Conservation (phyloP, 2,113 vertebrate genomes). For the Speoplatyrhinus poulsoni region DNA sequence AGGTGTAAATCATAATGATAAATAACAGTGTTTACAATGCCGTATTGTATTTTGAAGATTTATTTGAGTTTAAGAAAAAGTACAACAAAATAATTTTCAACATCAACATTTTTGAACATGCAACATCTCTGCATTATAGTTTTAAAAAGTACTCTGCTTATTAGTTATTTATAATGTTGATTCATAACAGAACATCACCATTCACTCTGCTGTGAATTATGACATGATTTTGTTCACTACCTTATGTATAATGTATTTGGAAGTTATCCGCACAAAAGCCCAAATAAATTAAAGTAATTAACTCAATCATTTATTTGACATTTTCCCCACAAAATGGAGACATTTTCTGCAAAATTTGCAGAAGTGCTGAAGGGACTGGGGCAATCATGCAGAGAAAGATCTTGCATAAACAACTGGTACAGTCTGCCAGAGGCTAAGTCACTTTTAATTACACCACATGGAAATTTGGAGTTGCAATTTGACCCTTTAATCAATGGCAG, state of each 20-base stretch:
- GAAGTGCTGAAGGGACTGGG: conserved; percentile 35
- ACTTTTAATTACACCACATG: conserved; percentile 52
- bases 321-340: conserved; percentile 53
- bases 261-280: conserved; percentile 45
- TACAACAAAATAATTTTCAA: not conserved
- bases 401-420: conserved; percentile 48
- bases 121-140: too few relatives aligned
- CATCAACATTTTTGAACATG: too few relatives aligned
- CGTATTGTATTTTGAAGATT: not conserved
- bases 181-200: conserved; percentile 35
- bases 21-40: not conserved
- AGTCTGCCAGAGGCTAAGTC: conserved; percentile 29
- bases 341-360: conserved; percentile 55
- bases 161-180: conserved; percentile 46
- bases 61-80: not conserved
- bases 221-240: conserved; percentile 49
- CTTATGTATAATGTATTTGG: conserved; percentile 41
- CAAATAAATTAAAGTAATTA: conserved; percentile 73
- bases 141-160: not conserved
- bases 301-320: conserved; percentile 69
- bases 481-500: conserved; percentile 36
- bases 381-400: conserved; percentile 40
- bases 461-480: not conserved
- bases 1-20: not conserved
- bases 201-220: conserved; percentile 40